Base-by-base conservation (phyloP, 2,113 vertebrate species). In the Meriones unguiculatus region DNA sequence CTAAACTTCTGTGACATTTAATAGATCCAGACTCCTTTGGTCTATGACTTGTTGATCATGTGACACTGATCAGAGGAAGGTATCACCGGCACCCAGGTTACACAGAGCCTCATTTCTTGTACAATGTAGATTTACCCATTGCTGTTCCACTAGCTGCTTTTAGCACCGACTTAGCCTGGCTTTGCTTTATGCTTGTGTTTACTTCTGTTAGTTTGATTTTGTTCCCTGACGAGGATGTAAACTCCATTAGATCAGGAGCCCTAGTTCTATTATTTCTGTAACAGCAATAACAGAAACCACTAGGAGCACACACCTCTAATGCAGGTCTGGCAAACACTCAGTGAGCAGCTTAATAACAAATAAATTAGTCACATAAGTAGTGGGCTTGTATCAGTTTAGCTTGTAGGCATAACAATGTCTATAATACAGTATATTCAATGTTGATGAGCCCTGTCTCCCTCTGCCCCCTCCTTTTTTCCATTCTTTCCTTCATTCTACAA, bases 1-100 rank as follows among this genome's bases (percentile, higher is more conserved):
- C 91, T 91, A 87, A 89, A 96, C 69, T 88, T 80, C 82, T 75
- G 82, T 77, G 81, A 90, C 64, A 95, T 90, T 89, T 92, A 76
- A 90, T 89, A 93, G 81, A 91, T 89, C 22, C 73, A 82, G 12
- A 81, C 41, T 93, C 62, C 92, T 94, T 97, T 69, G 70, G 62
- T 84, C 38, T 89, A 88, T 67, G 76, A 84, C 59, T 85, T 93
- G 38, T 67, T 70, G 80, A 75, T 87, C 72, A 35, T 28, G 9
- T n/a, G 85, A 75, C 54, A 88, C 67, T 69, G 50, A 85, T 20
- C 76, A 5, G 41, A 8, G 50, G 69, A 89, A 24, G 38, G 38
- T 86, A 92, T n/a, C 38, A 11, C 62, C 50, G 22, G n/a, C 15
- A 25, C 17, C 13, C 5, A 35, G 7, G 12, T 0, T 69, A 67